Conservation (phyloP, 2,797 vertebrate genomes). For the Lophotriccus pileatus region DNA sequence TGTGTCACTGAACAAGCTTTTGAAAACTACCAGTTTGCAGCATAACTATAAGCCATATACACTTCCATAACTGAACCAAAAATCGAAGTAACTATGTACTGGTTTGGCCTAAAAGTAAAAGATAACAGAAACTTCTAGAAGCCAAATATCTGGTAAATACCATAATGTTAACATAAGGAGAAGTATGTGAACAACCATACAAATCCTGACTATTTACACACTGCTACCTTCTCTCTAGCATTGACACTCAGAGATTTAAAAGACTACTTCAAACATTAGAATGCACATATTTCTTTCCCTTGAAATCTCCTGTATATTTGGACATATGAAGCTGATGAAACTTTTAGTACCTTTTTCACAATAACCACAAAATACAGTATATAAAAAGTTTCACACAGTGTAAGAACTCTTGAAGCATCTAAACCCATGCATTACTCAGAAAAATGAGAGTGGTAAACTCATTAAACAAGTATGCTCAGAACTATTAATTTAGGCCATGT, state of each 20-base stretch:
- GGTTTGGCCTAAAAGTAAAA: neutral
- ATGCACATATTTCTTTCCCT: neutral
- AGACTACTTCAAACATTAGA: neutral
- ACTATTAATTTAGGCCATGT: slow-evolving; percentile 47
- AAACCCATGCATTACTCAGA: neutral
- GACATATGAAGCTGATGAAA: neutral
- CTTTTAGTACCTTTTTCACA: neutral
- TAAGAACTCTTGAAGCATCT: neutral
- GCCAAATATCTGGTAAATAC: neutral
- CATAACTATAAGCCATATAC: neutral
- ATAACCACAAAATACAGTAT: neutral
- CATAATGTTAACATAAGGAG: neutral
- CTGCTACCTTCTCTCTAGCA: neutral
- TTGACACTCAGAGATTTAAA: neutral
- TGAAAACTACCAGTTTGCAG: neutral
- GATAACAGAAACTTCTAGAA: neutral
- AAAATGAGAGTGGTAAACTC: slow-evolving; percentile 43
- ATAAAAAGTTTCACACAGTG: neutral
- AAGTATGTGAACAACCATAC: neutral
- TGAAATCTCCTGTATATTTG: neutral
- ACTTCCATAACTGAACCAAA: neutral
- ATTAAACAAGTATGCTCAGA: slow-evolving; percentile 57
- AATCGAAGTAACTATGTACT: neutral
- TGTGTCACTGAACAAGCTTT: neutral
- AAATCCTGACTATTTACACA: neutral